Evolutionary conservation across 2,888 invertebrate genomes (phyloP), one percentile per base, ranked within the genome.

Genomic region (Plebejus melissa): DNA sequence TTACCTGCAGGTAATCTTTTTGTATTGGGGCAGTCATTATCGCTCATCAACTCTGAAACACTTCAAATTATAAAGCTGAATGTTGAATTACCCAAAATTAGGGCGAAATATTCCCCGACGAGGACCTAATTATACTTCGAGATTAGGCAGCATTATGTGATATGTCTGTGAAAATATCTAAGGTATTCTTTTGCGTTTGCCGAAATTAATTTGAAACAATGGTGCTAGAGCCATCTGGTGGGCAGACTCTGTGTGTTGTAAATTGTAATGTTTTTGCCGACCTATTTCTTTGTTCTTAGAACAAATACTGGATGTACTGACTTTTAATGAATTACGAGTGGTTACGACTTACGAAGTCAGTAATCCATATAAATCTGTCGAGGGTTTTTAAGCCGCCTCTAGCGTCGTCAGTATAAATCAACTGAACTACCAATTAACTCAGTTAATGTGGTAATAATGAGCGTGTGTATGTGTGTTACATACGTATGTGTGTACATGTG

Each of bases 391-490:
- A 71, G 41, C 70, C 38, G n/a, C n/a, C 11, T 22, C 22, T 22
- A 22, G 11, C 41, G 41, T 71, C 22, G 46, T 71, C 46, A 13
- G 22, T 60, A 11, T 74, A 74, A 74, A 60, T 74, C 74, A 74
- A 74, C 38, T 13, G 36, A 74, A 74, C 60, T 57, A 74, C 74
- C 74, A 74, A 74, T 74, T 74, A 74, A 57, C 57, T 38, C 38
- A 36, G 58, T 60, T 74, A 74, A 74, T 74, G 54, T 74, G 74
- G 36, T 74, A 58, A 58, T 74, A 74, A 74, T 54, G 38, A n/a
- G 75, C 38, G 69, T 11, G 6, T 32, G 69, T 57, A 32, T 54
- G 50, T 54, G 69, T 57, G 70, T 65, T 22, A 22, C 22, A 28
- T 65, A 28, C 28, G 13, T 13, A 32, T 16, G 46, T 28, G 22